These are phyloP conservation scores for Trissolcus basalis DNA, from an alignment of 1,140 invertebrate genomes.

Conservation along the genomic window DNA sequence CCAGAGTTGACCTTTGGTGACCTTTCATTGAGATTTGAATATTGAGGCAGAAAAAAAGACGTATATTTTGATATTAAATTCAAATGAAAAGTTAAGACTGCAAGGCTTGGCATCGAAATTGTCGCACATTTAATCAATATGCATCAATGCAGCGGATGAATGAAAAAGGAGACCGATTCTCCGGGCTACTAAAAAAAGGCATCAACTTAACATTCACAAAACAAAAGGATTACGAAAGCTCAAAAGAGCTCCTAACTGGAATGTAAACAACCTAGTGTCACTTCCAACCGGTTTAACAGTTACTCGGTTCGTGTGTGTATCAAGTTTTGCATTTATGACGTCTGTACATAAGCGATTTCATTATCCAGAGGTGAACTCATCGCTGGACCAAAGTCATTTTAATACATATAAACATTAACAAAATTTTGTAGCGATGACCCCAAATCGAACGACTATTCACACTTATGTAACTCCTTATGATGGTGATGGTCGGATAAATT, in stretches of 20 bases:
- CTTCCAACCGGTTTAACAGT: slow-evolving; percentile 58
- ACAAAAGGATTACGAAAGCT: slow-evolving; percentile 49
- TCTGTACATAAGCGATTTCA: slow-evolving; percentile 1
- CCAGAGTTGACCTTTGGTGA: no score
- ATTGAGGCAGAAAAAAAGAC: no score
- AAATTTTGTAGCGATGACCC: no score
- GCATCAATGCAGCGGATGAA: slow-evolving; percentile 11
- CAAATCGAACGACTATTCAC: no score
- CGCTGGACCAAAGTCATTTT: no score
- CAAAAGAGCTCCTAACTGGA: slow-evolving; percentile 23
- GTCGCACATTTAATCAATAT: slow-evolving; percentile 32
- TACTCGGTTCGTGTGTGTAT: slow-evolving; percentile 39
- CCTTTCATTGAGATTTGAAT: no score
- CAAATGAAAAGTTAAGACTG: no score
- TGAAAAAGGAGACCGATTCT: slow-evolving; percentile 25
- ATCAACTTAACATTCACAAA: slow-evolving; percentile 42
- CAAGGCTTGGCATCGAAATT: background rate
- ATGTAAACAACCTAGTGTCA: slow-evolving; percentile 57
- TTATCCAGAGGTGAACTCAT: slow-evolving; percentile 32
- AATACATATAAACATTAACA: no score
- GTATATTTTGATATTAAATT: no score
- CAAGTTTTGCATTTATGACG: slow-evolving; percentile 9
- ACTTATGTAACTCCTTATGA: no score
- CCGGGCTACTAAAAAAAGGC: slow-evolving; percentile 30
- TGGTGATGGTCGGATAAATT: no score